Conservation (phyloP, 2,797 vertebrate species). For the Florisuga fusca region DNA sequence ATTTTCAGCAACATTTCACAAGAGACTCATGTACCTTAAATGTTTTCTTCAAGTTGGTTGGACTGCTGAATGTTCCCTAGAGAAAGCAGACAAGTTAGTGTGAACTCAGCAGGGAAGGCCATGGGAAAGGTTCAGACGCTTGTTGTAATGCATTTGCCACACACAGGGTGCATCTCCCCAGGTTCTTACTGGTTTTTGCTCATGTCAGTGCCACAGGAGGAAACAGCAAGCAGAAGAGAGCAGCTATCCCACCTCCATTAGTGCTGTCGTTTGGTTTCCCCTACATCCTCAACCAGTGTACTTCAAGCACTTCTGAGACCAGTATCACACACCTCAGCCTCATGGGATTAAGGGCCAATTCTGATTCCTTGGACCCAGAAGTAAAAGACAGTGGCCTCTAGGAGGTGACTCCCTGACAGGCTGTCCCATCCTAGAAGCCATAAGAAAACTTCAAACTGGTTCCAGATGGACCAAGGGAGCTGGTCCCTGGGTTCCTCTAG, state of each 20-base stretch:
- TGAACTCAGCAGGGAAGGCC: background rate
- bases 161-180: background rate
- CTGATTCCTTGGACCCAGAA: background rate
- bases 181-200: background rate
- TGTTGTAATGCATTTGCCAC: background rate
- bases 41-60: constrained; percentile 91
- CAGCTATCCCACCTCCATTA: background rate
- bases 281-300: background rate
- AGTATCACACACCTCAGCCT: background rate
- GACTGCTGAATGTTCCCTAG: constrained; percentile 93
- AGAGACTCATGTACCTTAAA: constrained; percentile 87
- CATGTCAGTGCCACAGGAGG: background rate
- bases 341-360: background rate
- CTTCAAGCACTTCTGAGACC: background rate
- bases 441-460: background rate
- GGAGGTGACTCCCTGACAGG: background rate
- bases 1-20: background rate
- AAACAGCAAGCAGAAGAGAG: background rate
- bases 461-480: background rate
- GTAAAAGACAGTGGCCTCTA: background rate
- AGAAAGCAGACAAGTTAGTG: background rate
- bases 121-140: background rate
- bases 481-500: background rate
- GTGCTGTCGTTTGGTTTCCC: background rate
- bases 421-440: background rate